Conservation (phyloP, 2,888 invertebrate species). For the Hipparchia sbordonii region DNA sequence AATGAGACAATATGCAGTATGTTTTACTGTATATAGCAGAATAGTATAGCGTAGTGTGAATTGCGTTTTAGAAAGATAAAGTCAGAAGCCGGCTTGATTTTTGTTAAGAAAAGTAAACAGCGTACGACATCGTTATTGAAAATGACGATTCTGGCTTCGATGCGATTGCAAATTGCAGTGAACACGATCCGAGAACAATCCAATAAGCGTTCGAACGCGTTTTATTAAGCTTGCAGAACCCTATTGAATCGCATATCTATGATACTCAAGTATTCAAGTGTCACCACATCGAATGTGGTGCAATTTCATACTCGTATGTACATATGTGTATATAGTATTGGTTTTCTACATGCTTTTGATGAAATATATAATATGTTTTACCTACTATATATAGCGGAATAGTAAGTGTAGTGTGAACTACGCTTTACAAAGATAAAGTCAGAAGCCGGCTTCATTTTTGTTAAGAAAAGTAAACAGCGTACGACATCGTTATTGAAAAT, state of each 20-base stretch:
- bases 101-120: slow-evolving; percentile 16
- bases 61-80: no score
- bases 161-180: slow-evolving; percentile 38
- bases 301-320: slow-evolving; percentile 33
- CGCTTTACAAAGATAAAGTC: no score
- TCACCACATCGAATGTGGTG: slow-evolving; percentile 38
- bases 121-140: slow-evolving; percentile 27
- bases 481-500: slow-evolving; percentile 32
- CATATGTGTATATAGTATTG: no score
- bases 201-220: slow-evolving; percentile 43
- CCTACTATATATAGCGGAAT: no score
- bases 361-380: no score
- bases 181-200: slow-evolving; percentile 43
- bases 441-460: no score
- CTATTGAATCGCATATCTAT: slow-evolving; percentile 43
- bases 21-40: no score
- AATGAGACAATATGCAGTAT: no score
- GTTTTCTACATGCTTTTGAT: no score
- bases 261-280: slow-evolving; percentile 39
- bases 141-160: slow-evolving; percentile 37
- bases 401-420: no score
- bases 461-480: slow-evolving; percentile 16
- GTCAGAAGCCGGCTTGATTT: no score
- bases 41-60: no score
- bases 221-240: slow-evolving; percentile 40